phyloP scores from a whole-genome alignment of 2,888 invertebrate species.

The Drosophila cognata region DNA sequence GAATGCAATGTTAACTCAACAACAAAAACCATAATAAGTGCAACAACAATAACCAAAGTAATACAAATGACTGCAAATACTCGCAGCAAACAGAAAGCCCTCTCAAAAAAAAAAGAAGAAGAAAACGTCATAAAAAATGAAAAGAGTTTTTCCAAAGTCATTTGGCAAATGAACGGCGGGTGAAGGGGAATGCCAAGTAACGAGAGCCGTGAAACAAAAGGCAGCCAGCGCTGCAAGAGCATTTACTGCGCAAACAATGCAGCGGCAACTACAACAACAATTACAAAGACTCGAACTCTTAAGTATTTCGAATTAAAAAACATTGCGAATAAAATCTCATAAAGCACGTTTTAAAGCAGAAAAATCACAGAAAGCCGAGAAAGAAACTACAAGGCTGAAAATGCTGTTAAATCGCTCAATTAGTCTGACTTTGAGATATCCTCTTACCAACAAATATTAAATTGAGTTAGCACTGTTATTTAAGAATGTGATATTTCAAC shows the following conservation, averaged over 20 bases:
- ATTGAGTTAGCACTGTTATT: not conserved
- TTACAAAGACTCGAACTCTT: slow-evolving; percentile 27
- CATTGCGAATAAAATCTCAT: slow-evolving; percentile 2
- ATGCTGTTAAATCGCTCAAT: not conserved
- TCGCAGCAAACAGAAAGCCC: slow-evolving; percentile 42
- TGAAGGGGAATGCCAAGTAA: slow-evolving; percentile 4
- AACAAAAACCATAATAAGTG: slow-evolving; percentile 9
- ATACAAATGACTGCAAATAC: slow-evolving; percentile 69
- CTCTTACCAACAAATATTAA: not conserved
- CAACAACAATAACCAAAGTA: slow-evolving; percentile 45
- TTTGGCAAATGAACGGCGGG: slow-evolving; percentile 45
- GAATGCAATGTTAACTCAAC: slow-evolving; percentile 43
- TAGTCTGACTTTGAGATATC: not conserved
- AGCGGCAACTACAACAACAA: slow-evolving; percentile 29
- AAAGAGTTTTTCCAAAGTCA: slow-evolving; percentile 70
- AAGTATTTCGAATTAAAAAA: slow-evolving; percentile 19
- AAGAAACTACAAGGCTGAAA: too few relatives aligned
- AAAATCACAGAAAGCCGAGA: slow-evolving; percentile 5
- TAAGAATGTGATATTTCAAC: not conserved
- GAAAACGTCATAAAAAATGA: slow-evolving; percentile 48
- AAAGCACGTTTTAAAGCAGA: slow-evolving; percentile 15
- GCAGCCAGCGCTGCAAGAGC: slow-evolving; percentile 9
- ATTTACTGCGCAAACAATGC: slow-evolving; percentile 42
- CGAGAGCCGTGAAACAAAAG: slow-evolving; percentile 13
- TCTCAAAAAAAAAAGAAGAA: slow-evolving; percentile 11